These are phyloP conservation scores for Tethya wilhelma DNA, from an alignment of 37 sponge, comb jelly and placozoan genomes.

Conservation along the genomic window DNA sequence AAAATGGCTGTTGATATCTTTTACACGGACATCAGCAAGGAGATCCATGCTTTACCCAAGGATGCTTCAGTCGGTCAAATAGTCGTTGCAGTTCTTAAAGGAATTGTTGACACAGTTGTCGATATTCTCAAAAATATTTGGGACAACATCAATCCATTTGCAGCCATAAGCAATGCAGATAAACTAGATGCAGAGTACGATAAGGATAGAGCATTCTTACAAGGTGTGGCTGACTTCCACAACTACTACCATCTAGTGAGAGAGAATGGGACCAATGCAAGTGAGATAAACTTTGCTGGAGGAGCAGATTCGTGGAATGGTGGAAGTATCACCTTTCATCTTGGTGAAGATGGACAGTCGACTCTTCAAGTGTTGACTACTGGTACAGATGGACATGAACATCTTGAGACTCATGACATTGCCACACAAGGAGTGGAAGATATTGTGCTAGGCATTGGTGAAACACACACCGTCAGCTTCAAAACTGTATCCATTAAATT, in stretches of 20 bases:
- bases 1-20: background rate
- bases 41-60: background rate
- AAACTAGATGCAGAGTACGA: background rate
- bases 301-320: constrained; percentile 5
- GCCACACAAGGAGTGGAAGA: background rate
- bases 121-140: background rate
- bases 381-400: background rate
- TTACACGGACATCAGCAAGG: background rate
- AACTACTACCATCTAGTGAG: background rate
- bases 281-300: constrained; percentile 4
- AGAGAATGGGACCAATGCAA: background rate
- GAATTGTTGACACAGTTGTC: background rate
- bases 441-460: background rate
- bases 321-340: background rate
- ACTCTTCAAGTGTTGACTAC: background rate
- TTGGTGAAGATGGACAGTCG: background rate
- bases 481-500: background rate
- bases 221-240: background rate
- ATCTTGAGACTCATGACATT: background rate
- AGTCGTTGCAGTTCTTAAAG: background rate
- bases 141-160: background rate
- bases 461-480: background rate
- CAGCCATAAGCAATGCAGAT: background rate
- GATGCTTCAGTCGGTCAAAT: background rate
- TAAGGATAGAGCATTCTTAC: background rate